Evolutionary conservation across 2,888 invertebrate genomes (phyloP), one percentile per base, ranked within the genome.

Genomic region (Steinernema hermaphroditum): DNA sequence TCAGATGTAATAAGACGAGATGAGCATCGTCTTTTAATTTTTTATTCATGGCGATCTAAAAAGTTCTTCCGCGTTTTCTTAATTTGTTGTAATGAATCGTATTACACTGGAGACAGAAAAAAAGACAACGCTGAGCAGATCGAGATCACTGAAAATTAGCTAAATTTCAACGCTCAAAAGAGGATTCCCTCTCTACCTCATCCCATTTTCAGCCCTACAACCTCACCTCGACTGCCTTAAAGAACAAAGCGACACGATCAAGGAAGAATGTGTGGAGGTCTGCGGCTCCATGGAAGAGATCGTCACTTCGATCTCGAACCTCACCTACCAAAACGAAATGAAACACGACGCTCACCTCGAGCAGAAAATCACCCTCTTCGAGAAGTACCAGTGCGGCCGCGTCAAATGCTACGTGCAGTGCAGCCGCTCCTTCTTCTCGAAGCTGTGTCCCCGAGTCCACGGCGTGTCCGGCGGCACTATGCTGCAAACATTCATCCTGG

Each of bases 291-390:
- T 62, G 62, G 62, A 62, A 16, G 62, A 62, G 62, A 29, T 62
- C 62, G 32, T 62, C 62, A 34, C 62, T 32, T 29, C 24, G 16
- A 29, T 62, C 32, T 29, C 62, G 12, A 62, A 62, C 62, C 62
- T 62, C 1, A 62, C 62, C 32, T 34, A 12, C 32, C 62, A 62
- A 14, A 62, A 62, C 62, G 62, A 62, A 34, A 12, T 29, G 12
- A 29, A 34, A 62, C 62, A 32, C 62, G 62, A 62, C 62, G 62
- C 62, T 62, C 62, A 62, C 14, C 32, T 62, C 62, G 62, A 62
- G 62, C 62, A 62, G 29, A 62, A 62, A 32, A 62, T 62, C 29
- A 62, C 16, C 34, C 62, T 62, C 16, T 62, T 62, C 29, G 32
- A 62, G 32, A 24, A 62, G 16, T 62, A 16, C 62, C 32, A 32